Evolutionary conservation across 2,797 vertebrate genomes (phyloP).

Genomic region (Myotis vivesi): DNA sequence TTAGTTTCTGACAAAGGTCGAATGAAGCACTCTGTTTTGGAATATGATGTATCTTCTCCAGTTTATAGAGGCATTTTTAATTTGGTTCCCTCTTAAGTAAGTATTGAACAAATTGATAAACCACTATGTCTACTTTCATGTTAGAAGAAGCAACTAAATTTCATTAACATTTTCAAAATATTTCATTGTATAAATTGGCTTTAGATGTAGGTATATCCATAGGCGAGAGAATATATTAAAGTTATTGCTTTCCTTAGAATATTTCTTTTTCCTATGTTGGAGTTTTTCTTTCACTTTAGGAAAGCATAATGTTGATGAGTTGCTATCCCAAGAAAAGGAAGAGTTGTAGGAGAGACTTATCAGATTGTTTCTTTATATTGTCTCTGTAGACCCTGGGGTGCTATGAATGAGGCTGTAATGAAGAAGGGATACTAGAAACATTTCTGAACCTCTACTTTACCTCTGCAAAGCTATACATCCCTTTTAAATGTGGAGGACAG

Average conservation of each 20-base stretch:
- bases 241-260: background rate
- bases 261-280: background rate
- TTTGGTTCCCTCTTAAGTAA: constrained; percentile 7
- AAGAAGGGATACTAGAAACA: background rate
- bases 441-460: background rate
- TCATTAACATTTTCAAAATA: background rate
- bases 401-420: background rate
- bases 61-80: background rate
- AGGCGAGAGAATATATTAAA: background rate
- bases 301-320: background rate
- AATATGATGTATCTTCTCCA: background rate
- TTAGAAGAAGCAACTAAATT: background rate
- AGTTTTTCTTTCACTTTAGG: background rate
- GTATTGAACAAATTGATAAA: background rate
- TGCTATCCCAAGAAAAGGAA: background rate
- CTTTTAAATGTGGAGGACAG: background rate
- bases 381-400: background rate
- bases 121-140: background rate
- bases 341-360: background rate
- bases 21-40: background rate
- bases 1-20: constrained; percentile 2
- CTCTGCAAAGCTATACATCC: background rate
- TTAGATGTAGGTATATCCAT: background rate
- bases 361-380: background rate
- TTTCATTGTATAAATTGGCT: background rate